Evolutionary conservation across 2,797 vertebrate genomes (phyloP), one percentile per base, ranked within the genome.

Genomic region (Synaphobranchus kaupii): DNA sequence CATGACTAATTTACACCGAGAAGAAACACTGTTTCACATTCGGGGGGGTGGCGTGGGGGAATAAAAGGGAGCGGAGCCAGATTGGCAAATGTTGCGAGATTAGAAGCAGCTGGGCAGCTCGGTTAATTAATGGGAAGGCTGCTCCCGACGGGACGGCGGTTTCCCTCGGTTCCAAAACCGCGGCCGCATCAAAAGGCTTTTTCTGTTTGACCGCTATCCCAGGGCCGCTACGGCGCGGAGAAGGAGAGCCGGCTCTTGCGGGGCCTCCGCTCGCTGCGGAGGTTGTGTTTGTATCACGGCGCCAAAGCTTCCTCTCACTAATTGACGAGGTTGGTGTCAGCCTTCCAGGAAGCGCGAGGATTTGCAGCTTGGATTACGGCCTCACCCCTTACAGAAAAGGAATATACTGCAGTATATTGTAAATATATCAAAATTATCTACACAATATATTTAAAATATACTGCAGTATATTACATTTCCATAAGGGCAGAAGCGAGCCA

Each of bases 51-150:
- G 39, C 1, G 39, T 39, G 81, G 50, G 50, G 8, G 87, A 83
- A 87, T 83, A 25, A 47, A 52, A 28, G 54, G 81, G 83, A 73
- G 90, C 54, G 15, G n/a, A 48, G 90, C 88, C 90, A 91, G 89
- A 90, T 88, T 91, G 91, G 89, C 88, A 87, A 78, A 68, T 56
- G 56, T 39, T 25, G 20, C 25, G 84, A 85, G 86, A 87, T 88
- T 83, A 85, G 86, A 80, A 52, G 84, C 84, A 76, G 89, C 85
- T 86, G 89, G 89, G 86, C 87, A 89, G 86, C 83, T 84, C 86
- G 71, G 85, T 87, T 91, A 91, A 92, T 91, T 91, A 91, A 91
- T 78, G 89, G 73, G 66, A 88, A 90, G 89, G 39, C 87, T 87
- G 84, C 82, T 52, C 83, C 60, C 73, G 12, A 15, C 44, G 81